These are phyloP conservation scores for Hydra vulgaris DNA, from an alignment of 30 jellyfish, hydroid and myxozoan genomes.

Conservation along the genomic window DNA sequence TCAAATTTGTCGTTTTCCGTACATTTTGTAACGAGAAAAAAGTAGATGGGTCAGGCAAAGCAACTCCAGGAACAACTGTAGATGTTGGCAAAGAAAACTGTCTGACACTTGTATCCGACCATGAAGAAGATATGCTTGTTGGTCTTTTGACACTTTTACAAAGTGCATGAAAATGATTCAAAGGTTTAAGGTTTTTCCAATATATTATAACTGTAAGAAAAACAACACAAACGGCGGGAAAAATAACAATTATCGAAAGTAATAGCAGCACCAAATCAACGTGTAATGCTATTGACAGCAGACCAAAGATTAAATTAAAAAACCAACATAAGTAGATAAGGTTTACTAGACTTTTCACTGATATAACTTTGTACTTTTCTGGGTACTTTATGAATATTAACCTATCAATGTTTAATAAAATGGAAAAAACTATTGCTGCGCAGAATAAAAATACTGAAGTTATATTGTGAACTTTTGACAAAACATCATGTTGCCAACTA, in stretches of 20 bases:
- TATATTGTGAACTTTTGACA: not conserved
- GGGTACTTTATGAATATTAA: not conserved
- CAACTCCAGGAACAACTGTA: not conserved
- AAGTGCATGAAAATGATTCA: not conserved
- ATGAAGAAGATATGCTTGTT: not conserved
- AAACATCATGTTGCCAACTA: not conserved
- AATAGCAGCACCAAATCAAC: not conserved
- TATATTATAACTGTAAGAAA: not conserved
- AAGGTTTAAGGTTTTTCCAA: not conserved
- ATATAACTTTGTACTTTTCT: not conserved
- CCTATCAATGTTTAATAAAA: not conserved
- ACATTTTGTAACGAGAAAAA: not conserved
- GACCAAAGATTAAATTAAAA: not conserved
- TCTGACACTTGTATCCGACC: not conserved
- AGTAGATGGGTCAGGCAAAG: not conserved
- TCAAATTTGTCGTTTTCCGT: not conserved
- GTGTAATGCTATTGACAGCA: not conserved
- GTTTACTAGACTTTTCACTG: not conserved
- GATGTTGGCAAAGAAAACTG: not conserved
- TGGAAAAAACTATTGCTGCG: not conserved
- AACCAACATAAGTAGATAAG: not conserved
- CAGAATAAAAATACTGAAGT: not conserved
- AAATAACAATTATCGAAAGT: not conserved
- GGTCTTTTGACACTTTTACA: not conserved
- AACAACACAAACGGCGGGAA: not conserved